Base-by-base conservation (phyloP, 2,888 invertebrate species). In the Lithophane leautieri region DNA sequence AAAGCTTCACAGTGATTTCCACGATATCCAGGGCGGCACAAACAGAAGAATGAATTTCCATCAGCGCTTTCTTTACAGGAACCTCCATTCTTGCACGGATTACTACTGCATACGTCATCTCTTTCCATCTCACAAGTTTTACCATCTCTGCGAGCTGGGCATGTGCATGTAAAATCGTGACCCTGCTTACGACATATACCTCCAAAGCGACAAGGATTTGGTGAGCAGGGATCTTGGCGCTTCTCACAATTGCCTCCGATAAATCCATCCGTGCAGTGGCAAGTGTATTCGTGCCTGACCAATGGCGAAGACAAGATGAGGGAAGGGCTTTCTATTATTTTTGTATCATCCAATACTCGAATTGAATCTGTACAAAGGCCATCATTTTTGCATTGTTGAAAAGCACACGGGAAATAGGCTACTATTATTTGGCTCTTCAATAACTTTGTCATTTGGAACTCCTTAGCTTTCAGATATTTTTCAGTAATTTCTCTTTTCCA, bases 81-180 rank as follows among this genome's bases (percentile, higher is more conserved):
- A 4, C 99, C 99, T 14, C 99, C 99, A 92, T 99, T 99, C 89
- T 97, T 97, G 91, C 99, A 99, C 0, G 99, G 99, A 90, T 98
- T 98, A 70, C 97, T 98, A 70, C 98, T 98, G 91, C 99, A 99
- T 0, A 98, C 98, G 88, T 98, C 98, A 52, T 98, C 98, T 86
- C 98, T 97, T 92, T 99, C 98, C 71, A 98, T 92, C 91, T 99
- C 98, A 91, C 99, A 99, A 47, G 97, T 97, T 91, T 98, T 98
- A 1, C 99, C 99, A 91, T 98, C 98, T 77, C 98, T 97, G 73
- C 98, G 97, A 0, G 97, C 93, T 0, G 98, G 98, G 91, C 99
- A 99, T 4, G 97, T 96, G 90, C 99, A 99, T 81, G 98, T 97
- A 93, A 98, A 99, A 88, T 98, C 98, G 91, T 98, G 98, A 0